These are phyloP conservation scores for Anthonomus grandis DNA, from an alignment of 1,140 invertebrate genomes.

Conservation along the genomic window DNA sequence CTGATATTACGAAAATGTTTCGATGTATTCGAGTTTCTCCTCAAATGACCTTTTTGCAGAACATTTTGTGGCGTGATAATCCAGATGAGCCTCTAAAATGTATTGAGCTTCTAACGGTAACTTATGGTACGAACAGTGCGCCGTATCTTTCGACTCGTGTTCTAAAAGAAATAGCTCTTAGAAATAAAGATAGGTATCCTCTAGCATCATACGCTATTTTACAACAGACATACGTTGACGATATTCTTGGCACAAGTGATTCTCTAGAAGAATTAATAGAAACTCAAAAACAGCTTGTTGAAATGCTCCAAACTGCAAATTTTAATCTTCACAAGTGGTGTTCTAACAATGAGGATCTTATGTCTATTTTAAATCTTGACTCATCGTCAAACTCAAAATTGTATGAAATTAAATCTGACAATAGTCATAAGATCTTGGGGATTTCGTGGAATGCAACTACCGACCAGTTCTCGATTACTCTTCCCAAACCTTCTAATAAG, in stretches of 20 bases:
- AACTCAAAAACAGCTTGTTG: constrained; percentile 6
- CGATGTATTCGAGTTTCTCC: constrained; percentile 40
- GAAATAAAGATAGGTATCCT: constrained; percentile 36
- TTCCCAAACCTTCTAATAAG: no score
- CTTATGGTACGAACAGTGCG: constrained; percentile 43
- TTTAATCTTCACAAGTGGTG: constrained; percentile 21
- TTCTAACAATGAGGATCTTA: no score
- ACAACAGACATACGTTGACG: constrained; percentile 19
- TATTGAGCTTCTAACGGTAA: constrained; percentile 44
- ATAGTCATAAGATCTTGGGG: no score
- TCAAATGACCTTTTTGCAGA: constrained; percentile 37
- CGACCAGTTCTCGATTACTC: no score
- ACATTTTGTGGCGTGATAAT: constrained; percentile 45
- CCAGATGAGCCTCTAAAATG: constrained; percentile 29
- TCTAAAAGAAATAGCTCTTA: constrained; percentile 36
- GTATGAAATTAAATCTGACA: no score
- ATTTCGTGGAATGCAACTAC: no score
- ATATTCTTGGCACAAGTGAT: constrained; percentile 24
- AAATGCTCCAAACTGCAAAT: constrained; percentile 5
- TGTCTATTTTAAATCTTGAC: no score
- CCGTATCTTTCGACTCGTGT: constrained; percentile 40
- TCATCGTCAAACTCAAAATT: no score
- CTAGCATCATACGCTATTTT: constrained; percentile 30
- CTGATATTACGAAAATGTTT: constrained; percentile 49
- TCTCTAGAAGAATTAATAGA: constrained; percentile 1